Base-by-base conservation (phyloP, 2,113 vertebrate species). In the Lampris megalopsis region DNA sequence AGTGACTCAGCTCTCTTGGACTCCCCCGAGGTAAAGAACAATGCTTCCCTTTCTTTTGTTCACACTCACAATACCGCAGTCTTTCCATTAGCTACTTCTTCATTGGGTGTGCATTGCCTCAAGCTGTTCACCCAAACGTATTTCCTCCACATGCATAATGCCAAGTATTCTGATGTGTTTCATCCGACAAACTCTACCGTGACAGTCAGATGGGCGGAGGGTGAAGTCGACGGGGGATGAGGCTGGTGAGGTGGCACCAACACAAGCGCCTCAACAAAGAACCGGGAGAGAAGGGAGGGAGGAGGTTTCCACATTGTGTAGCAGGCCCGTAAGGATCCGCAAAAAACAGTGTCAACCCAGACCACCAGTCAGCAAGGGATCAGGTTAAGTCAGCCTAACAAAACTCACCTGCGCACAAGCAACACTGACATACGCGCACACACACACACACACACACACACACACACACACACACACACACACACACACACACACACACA, bases 221-320 rank as follows among this genome's bases (percentile, higher is more conserved):
- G 93, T 93, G 43, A 94, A 90, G 86, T 95, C 94, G 6, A 95
- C 93, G 1, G 95, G 94, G 50, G 91, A 93, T 35, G 91, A 81
- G 38, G 82, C 68, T 9, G 69, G 66, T 3, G 58, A 86, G 8
- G 71, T 75, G 1, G 67, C 61, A 56, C 58, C 79, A n/a, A 77
- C 86, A 9, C 86, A 79, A 59, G 77, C 38, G 0, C 48, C 71
- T 1, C 85, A 63, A n/a, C 89, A 84, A 64, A 83, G 77, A 71
- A 40, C 2, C 71, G 71, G 63, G 2, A 59, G 77, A 57, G 80
- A 53, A 0, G 83, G 60, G 75, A 79, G 71, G 24, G 91, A 93
- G 0, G 91, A 92, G 43, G 50, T 80, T 0, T 89, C 94, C 0
- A 2, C 80, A 1, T 94, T 95, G 81, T 94, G 90, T 0, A 64